phyloP scores from a whole-genome alignment of 2,888 invertebrate species.

The Acrobasis suavella region DNA sequence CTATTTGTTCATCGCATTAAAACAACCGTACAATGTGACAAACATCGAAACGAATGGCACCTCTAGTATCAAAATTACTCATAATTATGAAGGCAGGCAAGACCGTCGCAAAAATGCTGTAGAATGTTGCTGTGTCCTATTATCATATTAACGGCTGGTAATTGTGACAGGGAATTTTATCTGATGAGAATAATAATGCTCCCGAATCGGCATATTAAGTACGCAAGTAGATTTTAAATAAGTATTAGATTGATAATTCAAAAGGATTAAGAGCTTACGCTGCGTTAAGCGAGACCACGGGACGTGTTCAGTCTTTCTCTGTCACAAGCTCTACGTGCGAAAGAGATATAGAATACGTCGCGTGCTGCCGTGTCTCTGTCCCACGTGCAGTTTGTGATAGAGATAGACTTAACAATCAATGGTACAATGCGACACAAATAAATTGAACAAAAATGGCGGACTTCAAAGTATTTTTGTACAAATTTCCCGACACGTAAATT shows the following conservation, averaged over 20 bases:
- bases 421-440: no score
- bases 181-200: neutral
- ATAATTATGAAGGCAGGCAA: neutral
- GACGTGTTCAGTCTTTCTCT: no score
- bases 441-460: no score
- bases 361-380: no score
- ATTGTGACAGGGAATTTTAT: conserved; percentile 3
- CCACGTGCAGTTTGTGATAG: no score
- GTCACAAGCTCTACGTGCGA: no score
- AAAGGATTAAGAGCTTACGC: neutral
- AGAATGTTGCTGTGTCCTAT: neutral
- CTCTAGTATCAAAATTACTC: neutral
- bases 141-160: conserved; percentile 12
- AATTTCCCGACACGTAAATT: no score
- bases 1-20: no score
- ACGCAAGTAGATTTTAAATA: neutral
- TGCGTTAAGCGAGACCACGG: no score
- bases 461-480: no score
- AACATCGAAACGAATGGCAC: neutral
- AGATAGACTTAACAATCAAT: no score
- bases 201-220: conserved; percentile 1
- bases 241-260: neutral
- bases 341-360: no score
- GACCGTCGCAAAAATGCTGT: neutral
- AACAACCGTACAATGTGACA: neutral